These are phyloP conservation scores for Lydus trimaculatus DNA, from an alignment of 2,888 invertebrate genomes.

Conservation along the genomic window DNA sequence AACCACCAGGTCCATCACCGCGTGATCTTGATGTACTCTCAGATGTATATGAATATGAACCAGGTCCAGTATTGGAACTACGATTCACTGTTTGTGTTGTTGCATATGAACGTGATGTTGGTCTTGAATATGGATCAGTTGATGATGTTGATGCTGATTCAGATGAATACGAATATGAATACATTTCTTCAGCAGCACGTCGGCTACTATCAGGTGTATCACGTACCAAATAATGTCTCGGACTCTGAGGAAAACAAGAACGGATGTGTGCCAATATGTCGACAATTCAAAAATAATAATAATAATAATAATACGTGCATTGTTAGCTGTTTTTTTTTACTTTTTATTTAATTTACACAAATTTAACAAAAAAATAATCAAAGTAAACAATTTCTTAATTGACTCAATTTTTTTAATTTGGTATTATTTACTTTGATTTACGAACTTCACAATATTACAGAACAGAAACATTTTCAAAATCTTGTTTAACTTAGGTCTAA, in stretches of 20 bases:
- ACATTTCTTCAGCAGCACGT: slow-evolving; percentile 82
- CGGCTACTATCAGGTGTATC: slow-evolving; percentile 74
- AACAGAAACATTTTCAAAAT: background rate
- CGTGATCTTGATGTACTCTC: slow-evolving; percentile 76
- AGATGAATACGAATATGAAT: slow-evolving; percentile 83
- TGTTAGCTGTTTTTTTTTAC: slow-evolving; percentile 1
- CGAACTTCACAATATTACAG: slow-evolving; percentile 7
- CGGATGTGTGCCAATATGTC: background rate
- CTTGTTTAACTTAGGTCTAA: background rate
- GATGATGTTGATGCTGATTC: slow-evolving; percentile 63
- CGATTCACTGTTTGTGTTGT: slow-evolving; percentile 74
- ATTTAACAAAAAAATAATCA: slow-evolving; percentile 5
- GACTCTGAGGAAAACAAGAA: slow-evolving; percentile 74
- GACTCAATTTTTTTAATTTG: background rate
- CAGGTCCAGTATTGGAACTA: slow-evolving; percentile 68
- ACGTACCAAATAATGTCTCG: slow-evolving; percentile 86
- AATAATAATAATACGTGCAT: slow-evolving; percentile 9
- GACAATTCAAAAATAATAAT: background rate
- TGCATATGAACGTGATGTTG: slow-evolving; percentile 71
- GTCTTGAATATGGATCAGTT: slow-evolving; percentile 67
- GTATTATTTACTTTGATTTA: slow-evolving; percentile 10
- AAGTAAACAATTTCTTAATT: slow-evolving; percentile 13
- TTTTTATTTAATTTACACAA: background rate
- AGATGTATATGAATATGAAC: slow-evolving; percentile 75
- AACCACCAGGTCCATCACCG: slow-evolving; percentile 78